Evolutionary conservation across 2,888 invertebrate species (phyloP).

Genomic region (Eupithecia subfuscata): DNA sequence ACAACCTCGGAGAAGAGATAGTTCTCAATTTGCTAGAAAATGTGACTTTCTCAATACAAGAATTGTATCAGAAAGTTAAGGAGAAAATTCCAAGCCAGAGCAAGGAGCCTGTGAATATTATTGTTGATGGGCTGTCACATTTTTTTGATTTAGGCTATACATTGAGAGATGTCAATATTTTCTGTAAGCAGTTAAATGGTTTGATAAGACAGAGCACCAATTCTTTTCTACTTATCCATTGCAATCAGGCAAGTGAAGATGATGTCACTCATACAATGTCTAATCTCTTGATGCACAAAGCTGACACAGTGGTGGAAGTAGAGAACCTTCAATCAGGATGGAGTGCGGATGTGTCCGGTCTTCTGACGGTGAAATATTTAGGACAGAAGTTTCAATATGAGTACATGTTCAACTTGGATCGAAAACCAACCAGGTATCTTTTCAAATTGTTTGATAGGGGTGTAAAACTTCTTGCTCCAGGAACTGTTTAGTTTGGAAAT

Average conservation of each 20-base stretch:
- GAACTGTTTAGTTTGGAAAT: constrained; percentile 69
- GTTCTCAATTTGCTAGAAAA: constrained; percentile 53
- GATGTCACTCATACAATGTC: constrained; percentile 84
- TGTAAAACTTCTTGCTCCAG: constrained; percentile 89
- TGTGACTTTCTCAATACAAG: constrained; percentile 63
- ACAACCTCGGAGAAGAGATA: constrained; percentile 63
- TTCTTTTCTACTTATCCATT: constrained; percentile 80
- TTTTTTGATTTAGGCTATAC: constrained; percentile 86
- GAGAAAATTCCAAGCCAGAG: constrained; percentile 67
- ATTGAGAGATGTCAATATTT: constrained; percentile 77
- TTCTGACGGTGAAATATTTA: constrained; percentile 82
- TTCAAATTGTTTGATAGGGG: constrained; percentile 90
- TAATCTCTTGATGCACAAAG: constrained; percentile 85
- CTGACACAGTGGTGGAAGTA: constrained; percentile 86
- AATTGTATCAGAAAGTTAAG: constrained; percentile 70
- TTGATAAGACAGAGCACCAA: constrained; percentile 61
- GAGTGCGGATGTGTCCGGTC: constrained; percentile 89
- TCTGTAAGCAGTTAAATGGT: constrained; percentile 76
- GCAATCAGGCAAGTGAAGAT: constrained; percentile 84
- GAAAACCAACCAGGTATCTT: constrained; percentile 75
- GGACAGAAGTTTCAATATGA: constrained; percentile 66
- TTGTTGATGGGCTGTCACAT: constrained; percentile 90
- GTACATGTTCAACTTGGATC: constrained; percentile 58
- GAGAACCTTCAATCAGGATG: constrained; percentile 88
- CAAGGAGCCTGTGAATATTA: constrained; percentile 78